Evolutionary conservation across 2,888 invertebrate genomes (phyloP), one percentile per base, ranked within the genome.

Genomic region (Papilio elwesi): DNA sequence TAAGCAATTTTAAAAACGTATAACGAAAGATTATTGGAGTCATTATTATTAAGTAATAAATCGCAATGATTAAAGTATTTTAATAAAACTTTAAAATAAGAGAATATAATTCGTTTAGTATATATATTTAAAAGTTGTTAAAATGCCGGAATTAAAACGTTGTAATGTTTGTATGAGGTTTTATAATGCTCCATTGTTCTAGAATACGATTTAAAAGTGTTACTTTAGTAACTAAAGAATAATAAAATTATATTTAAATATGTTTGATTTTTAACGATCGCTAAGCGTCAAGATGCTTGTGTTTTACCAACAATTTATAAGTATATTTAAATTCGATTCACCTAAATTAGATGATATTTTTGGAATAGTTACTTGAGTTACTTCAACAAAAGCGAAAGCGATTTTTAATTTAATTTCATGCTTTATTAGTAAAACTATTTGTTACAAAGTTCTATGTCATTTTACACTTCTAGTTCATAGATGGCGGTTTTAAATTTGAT

Each of bases 381-480:
- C n/a, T n/a, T n/a, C n/a, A n/a, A 59, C n/a, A 59, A 59, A 38
- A 59, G n/a, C n/a, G 38, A 59, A 38, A n/a, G 36, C 4, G 38
- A 47, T 48, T n/a, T 16, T 36, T 13, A n/a, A 13, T 57, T 57
- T 38, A 9, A 26, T 26, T 59, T 38, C 6, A 11, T 38, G 38
- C 38, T 52, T 38, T 3, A 55, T 36, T 48, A 55, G 12, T 47
- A 43, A 51, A 51, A 52, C 8, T 55, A 47, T 16, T 57, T n/a
- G 8, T 48, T 16, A 71, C 63, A 68, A 53, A 68, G 72, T 72
- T 72, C 72, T 55, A 72, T 38, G 52, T 72, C 53, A 72, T 13
- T 62, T 68, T 64, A 53, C 48, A 38, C n/a, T 59, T 59, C 12
- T 59, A 9, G n/a, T 9, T 4, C 36, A 59, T 38, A 59, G 59